phyloP scores from a whole-genome alignment of 2,797 vertebrate genomes.

The Pseudocheirus occidentalis region DNA sequence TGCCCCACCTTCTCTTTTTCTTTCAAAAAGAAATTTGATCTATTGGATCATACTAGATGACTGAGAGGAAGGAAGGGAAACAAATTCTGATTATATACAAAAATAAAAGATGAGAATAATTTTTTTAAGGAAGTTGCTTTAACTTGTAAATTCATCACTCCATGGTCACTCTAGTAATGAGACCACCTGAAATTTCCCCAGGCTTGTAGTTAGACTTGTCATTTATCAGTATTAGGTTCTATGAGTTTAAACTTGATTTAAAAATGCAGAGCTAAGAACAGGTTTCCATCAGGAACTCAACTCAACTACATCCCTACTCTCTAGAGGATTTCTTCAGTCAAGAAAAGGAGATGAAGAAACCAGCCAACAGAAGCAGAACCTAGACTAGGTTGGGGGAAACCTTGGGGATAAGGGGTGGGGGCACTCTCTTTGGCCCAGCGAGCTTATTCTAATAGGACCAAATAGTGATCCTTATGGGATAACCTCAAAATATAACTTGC shows the following conservation, averaged over 20 bases:
- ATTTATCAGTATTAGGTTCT: background rate
- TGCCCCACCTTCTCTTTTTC: background rate
- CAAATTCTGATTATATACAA: background rate
- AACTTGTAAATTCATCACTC: background rate
- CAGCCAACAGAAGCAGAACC: background rate
- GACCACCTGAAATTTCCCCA: background rate
- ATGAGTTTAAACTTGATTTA: background rate
- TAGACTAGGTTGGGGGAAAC: background rate
- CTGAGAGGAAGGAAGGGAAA: background rate
- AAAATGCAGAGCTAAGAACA: background rate
- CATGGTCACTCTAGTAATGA: background rate
- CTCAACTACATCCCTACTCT: background rate
- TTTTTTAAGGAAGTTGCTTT: background rate
- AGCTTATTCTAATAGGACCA: background rate
- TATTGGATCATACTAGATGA: background rate
- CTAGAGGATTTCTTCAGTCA: background rate
- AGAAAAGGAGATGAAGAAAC: background rate
- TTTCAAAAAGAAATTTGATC: background rate
- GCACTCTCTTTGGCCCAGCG: background rate
- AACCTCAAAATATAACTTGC: background rate
- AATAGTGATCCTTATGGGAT: background rate
- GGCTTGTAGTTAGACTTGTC: background rate
- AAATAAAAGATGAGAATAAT: background rate
- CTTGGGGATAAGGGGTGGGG: background rate
- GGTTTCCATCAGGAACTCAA: background rate